Evolutionary conservation across 2,888 invertebrate genomes (phyloP), one percentile per base, ranked within the genome.

Genomic region (Lomographa bimaculata): DNA sequence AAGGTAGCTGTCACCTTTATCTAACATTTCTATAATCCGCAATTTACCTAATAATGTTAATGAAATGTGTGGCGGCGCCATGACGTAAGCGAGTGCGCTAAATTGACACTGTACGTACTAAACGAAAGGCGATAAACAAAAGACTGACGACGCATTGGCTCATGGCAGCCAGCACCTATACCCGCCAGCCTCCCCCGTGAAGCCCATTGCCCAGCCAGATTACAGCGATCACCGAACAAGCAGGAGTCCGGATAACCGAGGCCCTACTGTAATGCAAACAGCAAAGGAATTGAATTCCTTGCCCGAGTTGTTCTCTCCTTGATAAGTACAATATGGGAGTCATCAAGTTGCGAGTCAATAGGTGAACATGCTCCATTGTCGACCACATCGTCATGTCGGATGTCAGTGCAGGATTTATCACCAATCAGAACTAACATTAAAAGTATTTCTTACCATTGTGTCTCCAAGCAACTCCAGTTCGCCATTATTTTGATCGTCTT

Each of bases 401-500:
- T n/a, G n/a, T n/a, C n/a, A n/a, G n/a, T n/a, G n/a, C n/a, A n/a
- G n/a, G n/a, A n/a, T n/a, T n/a, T n/a, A n/a, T n/a, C n/a, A n/a
- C n/a, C n/a, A n/a, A n/a, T n/a, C n/a, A n/a, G n/a, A n/a, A n/a
- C n/a, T n/a, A n/a, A n/a, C n/a, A n/a, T n/a, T n/a, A n/a, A 14
- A 4, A 14, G 14, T 14, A 14, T 14, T 6, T 55, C 72, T 65
- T 50, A 77, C 76, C 63, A 66, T 50, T 7, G 67, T 64, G 47
- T 70, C 64, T 2, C 62, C 60, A 2, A 50, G 20, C 1, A 71
- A 58, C 8, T 50, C 57, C 7, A 58, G 54, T 2, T 64, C 64
- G 23, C 61, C 56, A 8, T 63, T 61, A 0, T 41, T 34, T 14
- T 47, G 14, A 0, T 62, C 54, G 0, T 77, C 71, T 1, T 49